Percentiles rank a stretch among this genome's conserved stretches.
Evolutionary conservation across 2,888 invertebrate species (phyloP).

Genomic region (Acleris cristana): DNA sequence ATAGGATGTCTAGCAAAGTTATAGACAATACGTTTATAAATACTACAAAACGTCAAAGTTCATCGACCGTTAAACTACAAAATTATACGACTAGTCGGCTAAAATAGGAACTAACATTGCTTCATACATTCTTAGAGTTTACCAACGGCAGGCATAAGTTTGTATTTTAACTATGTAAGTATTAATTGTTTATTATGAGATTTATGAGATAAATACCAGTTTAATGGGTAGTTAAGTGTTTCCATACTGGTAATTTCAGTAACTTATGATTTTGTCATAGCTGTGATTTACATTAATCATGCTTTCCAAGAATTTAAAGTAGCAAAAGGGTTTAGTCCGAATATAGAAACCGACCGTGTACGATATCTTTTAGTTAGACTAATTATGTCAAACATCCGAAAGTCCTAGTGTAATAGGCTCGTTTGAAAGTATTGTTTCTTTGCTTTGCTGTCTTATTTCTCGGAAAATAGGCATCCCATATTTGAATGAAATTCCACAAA

Average conservation of each 20-base stretch:
- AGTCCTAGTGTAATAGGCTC: no score
- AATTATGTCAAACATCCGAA: no score
- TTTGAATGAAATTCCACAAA: slow-evolving; percentile 3
- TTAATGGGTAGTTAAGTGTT: background rate
- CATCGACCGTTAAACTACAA: slow-evolving; percentile 9
- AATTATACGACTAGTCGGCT: background rate
- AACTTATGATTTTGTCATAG: background rate
- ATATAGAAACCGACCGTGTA: background rate
- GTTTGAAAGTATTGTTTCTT: no score
- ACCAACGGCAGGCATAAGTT: background rate
- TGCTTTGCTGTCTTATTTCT: no score
- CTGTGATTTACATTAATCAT: no score
- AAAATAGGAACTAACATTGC: background rate
- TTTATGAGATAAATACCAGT: background rate
- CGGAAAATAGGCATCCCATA: background rate
- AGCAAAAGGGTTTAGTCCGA: no score
- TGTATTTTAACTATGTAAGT: background rate
- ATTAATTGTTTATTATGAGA: background rate
- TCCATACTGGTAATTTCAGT: background rate
- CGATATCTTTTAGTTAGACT: background rate
- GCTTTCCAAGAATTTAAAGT: no score
- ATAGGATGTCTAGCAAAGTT: background rate
- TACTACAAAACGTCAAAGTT: slow-evolving; percentile 1
- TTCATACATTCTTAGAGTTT: background rate
- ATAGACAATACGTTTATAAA: slow-evolving; percentile 1